Conservation (phyloP, 2,113 vertebrate species). For the Apeltes quadracus region DNA sequence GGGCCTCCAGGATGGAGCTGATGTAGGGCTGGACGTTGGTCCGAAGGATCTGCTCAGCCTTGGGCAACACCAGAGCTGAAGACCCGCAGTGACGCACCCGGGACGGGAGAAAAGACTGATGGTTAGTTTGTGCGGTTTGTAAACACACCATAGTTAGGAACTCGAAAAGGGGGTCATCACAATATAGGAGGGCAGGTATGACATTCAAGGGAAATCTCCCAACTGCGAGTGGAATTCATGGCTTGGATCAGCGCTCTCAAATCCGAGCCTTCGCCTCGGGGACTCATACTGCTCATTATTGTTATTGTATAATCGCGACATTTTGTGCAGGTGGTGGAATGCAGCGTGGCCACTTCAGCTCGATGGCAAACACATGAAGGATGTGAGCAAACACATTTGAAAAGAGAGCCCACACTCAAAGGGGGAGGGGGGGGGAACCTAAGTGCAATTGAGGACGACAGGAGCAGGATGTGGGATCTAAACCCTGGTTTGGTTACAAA, state of each 20-base stretch:
- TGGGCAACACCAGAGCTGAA: constrained; percentile 88
- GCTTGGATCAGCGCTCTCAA: not conserved
- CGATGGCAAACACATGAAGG: constrained; percentile 19
- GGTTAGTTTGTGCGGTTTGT: constrained; percentile 5
- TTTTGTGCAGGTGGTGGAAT: constrained; percentile 52
- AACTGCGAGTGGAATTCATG: too few relatives aligned
- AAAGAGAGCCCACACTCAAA: constrained; percentile 6
- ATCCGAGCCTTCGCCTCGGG: not conserved
- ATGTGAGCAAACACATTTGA: constrained; percentile 30
- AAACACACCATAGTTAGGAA: not conserved
- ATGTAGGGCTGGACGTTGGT: constrained; percentile 92
- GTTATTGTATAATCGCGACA: too few relatives aligned
- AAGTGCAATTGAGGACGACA: not conserved
- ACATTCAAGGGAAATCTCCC: constrained; percentile 9
- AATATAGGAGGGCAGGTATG: constrained; percentile 7
- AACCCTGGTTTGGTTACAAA: constrained; percentile 12
- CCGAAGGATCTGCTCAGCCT: constrained; percentile 89
- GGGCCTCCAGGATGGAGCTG: constrained; percentile 93
- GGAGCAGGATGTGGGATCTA: constrained; percentile 1
- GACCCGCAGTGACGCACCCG: not conserved
- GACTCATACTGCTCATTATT: too few relatives aligned
- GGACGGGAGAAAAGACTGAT: not conserved
- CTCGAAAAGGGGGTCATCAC: not conserved
- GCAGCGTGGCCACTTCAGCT: constrained; percentile 54
- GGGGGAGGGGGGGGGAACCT: too few relatives aligned